A percentile compares a stretch with the other conserved stretches of the same genome.
Conservation (phyloP, 2,888 invertebrate genomes). For the Zygaena filipendulae region DNA sequence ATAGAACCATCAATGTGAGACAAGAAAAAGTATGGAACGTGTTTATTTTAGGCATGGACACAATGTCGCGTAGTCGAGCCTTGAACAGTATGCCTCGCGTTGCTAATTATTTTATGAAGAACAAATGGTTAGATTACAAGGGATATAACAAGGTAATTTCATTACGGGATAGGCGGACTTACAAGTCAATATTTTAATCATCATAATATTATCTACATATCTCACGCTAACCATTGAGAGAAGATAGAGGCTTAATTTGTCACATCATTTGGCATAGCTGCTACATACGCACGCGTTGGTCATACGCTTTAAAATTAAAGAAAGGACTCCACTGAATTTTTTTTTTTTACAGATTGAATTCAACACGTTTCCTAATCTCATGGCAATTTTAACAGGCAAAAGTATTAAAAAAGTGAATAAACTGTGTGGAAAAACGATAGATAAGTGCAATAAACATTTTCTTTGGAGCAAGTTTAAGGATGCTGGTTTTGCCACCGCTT, state of each 20-base stretch:
- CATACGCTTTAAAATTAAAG: too few species aligned
- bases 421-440: constrained; percentile 47
- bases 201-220: constrained; percentile 3
- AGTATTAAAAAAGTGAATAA: constrained; percentile 58
- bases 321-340: too few species aligned
- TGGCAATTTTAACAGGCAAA: constrained; percentile 80
- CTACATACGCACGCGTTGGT: too few species aligned
- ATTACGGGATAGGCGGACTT: constrained; percentile 7
- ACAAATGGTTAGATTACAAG: constrained; percentile 76
- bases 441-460: constrained; percentile 75
- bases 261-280: too few species aligned
- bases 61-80: constrained; percentile 82
- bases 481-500: constrained; percentile 78
- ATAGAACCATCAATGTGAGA: constrained; percentile 1
- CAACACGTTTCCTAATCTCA: constrained; percentile 89
- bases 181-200: constrained; percentile 2
- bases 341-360: constrained; percentile 72
- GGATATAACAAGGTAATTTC: constrained; percentile 72
- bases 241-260: too few species aligned
- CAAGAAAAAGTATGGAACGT: constrained; percentile 50
- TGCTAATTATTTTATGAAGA: constrained; percentile 70
- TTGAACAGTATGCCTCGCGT: constrained; percentile 80
- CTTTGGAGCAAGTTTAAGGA: constrained; percentile 80
- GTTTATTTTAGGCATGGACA: constrained; percentile 84
- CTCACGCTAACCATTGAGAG: too few species aligned